Evolutionary conservation across 2,888 invertebrate species (phyloP), one percentile per base, ranked within the genome.

Genomic region (Chrysomela aeneicollis): DNA sequence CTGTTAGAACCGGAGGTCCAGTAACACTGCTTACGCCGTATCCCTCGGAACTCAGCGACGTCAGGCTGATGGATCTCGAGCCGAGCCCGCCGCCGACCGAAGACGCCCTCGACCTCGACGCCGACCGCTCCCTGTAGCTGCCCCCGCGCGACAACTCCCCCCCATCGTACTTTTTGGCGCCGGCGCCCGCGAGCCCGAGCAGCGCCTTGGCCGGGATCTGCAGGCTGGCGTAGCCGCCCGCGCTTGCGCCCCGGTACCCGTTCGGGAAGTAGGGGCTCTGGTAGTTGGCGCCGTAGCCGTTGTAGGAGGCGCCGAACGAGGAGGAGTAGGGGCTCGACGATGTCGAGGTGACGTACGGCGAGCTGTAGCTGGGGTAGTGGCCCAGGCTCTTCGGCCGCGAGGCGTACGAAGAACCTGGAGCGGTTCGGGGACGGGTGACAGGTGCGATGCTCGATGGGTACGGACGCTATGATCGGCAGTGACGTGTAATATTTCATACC

Each of bases 11-110:
- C n/a, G n/a, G n/a, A n/a, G n/a, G n/a, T n/a, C n/a, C n/a, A n/a
- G n/a, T n/a, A n/a, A n/a, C n/a, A n/a, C n/a, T n/a, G n/a, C 74
- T 75, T 92, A 94, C 94, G 86, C 88, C 88, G 79, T 94, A 94
- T 85, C 93, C 93, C 84, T 93, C 93, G 66, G 93, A 93, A 75
- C 90, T 88, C 68, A 90, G 84, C 12, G 90, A 90, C 53, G 87
- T 89, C 72, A 90, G 86, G 81, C 90, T 90, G 64, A 88, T 81
- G 2, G 89, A 89, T 59, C 89, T 71, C 81, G 85, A 78, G 74
- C 85, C 78, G 86, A 83, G 79, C 32, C 80, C 78, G 54, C 72
- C 74, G 51, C 74, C 73, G 37, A 74, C 72, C 59, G 77, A 64
- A 0, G 80, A 77, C 66, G 73, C 77, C 55, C 79, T 78, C 10